Percentiles rank a stretch among this genome's conserved stretches.
Conservation (phyloP, 2,888 invertebrate genomes). For the Drosophila parthenogenetica region DNA sequence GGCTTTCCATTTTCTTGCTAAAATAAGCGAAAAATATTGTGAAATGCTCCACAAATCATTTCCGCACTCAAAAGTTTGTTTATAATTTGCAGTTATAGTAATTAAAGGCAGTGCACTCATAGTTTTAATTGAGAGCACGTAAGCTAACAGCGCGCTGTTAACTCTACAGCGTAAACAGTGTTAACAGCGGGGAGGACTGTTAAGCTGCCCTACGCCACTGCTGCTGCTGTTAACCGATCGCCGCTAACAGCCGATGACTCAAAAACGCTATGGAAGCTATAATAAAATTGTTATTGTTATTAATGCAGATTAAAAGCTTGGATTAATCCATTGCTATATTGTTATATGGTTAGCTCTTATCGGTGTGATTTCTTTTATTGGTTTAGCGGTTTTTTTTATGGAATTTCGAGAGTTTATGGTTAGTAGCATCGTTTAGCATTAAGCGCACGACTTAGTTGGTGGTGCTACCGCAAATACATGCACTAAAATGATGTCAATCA, state of each 20-base stretch:
- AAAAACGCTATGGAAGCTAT: no score
- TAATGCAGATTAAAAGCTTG: no score
- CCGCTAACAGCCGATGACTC: neutral
- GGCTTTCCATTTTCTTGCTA: slow-evolving; percentile 26
- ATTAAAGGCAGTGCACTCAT: neutral
- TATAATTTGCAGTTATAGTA: neutral
- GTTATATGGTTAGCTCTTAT: no score
- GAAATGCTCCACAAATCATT: slow-evolving; percentile 31
- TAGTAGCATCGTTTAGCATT: neutral
- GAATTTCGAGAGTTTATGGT: neutral
- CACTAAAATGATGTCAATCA: slow-evolving; percentile 32
- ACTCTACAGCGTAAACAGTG: neutral
- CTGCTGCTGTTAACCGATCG: neutral
- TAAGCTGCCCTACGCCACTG: neutral
- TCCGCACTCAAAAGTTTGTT: neutral
- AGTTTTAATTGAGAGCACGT: no score
- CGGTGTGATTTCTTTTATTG: neutral
- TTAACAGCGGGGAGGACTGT: neutral
- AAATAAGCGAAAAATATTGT: slow-evolving; percentile 43
- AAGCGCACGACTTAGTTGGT: slow-evolving; percentile 19
- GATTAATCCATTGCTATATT: no score
- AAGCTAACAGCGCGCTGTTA: neutral
- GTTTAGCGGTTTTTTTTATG: neutral
- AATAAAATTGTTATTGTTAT: no score
- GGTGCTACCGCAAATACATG: slow-evolving; percentile 7